Conservation (phyloP, 1,140 invertebrate species). For the Platorchestia sp. region DNA sequence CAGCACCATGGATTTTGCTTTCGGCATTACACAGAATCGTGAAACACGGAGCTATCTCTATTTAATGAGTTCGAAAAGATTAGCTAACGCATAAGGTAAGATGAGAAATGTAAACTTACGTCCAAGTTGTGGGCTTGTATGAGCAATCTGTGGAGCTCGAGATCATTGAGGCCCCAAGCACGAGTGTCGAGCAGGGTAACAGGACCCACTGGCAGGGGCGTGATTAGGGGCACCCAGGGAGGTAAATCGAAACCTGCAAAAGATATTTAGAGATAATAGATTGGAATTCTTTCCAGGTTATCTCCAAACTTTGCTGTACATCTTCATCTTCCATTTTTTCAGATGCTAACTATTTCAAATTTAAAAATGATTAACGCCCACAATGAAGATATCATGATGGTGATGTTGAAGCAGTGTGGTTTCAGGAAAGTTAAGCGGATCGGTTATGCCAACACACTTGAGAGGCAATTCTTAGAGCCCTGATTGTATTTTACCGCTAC, state of each 20-base stretch:
- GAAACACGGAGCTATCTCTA: no score
- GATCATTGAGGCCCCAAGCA: not conserved
- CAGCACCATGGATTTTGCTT: no score
- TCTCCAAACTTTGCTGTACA: not conserved
- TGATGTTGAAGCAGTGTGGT: no score
- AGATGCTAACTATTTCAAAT: not conserved
- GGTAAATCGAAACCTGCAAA: not conserved
- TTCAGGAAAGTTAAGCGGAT: no score
- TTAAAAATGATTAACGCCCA: not conserved
- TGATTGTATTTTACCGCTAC: no score
- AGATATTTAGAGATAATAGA: not conserved
- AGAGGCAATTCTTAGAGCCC: no score
- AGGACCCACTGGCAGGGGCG: not conserved
- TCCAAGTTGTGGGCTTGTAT: not conserved
- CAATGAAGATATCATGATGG: not conserved
- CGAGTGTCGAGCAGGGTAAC: not conserved
- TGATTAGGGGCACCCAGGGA: constrained; percentile 13
- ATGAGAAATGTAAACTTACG: not conserved
- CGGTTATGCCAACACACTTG: no score
- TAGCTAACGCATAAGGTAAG: not conserved
- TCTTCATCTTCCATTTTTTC: not conserved
- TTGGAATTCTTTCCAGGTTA: not conserved
- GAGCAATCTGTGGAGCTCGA: not conserved
- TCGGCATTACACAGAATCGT: no score
- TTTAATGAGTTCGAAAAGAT: not conserved